Evolutionary conservation across 2,113 vertebrate species (phyloP).

Genomic region (Charina bottae): DNA sequence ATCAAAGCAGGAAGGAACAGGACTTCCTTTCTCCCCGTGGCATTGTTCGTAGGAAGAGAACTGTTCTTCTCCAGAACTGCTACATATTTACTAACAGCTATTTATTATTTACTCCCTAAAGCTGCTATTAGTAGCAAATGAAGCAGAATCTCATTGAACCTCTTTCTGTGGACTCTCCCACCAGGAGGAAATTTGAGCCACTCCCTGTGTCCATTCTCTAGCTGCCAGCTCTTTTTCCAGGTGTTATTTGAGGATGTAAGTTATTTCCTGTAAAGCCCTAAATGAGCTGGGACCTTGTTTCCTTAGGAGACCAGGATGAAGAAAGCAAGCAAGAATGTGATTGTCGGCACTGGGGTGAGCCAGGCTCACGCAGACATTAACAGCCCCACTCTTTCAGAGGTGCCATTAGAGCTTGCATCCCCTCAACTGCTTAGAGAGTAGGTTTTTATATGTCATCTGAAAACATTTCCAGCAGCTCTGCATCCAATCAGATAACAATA

Average conservation of each 20-base stretch:
- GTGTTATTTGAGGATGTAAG: slow-evolving; percentile 28
- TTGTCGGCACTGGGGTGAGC: background rate
- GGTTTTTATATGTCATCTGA: slow-evolving; percentile 21
- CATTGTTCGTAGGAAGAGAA: background rate
- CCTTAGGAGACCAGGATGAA: slow-evolving; percentile 27
- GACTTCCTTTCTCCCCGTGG: background rate
- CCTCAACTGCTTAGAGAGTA: slow-evolving; percentile 21
- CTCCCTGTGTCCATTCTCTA: slow-evolving; percentile 2
- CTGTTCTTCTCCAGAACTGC: background rate
- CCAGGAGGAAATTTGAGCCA: background rate
- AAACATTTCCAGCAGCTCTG: slow-evolving; percentile 20
- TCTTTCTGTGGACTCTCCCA: slow-evolving; percentile 8
- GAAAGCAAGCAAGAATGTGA: slow-evolving; percentile 9
- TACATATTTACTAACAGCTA: background rate
- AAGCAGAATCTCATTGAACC: background rate
- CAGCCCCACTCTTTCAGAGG: slow-evolving; percentile 13
- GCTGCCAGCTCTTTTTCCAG: slow-evolving; percentile 26
- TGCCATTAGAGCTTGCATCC: slow-evolving; percentile 7
- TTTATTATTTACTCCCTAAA: background rate
- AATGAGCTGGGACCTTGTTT: slow-evolving; percentile 10
- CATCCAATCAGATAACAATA: slow-evolving; percentile 31
- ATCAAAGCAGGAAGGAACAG: background rate
- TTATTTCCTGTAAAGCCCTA: slow-evolving; percentile 29
- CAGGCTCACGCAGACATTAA: background rate
- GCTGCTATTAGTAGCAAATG: background rate